Evolutionary conservation across 1,140 invertebrate genomes (phyloP).

Genomic region (Belonocnema kinseyi): DNA sequence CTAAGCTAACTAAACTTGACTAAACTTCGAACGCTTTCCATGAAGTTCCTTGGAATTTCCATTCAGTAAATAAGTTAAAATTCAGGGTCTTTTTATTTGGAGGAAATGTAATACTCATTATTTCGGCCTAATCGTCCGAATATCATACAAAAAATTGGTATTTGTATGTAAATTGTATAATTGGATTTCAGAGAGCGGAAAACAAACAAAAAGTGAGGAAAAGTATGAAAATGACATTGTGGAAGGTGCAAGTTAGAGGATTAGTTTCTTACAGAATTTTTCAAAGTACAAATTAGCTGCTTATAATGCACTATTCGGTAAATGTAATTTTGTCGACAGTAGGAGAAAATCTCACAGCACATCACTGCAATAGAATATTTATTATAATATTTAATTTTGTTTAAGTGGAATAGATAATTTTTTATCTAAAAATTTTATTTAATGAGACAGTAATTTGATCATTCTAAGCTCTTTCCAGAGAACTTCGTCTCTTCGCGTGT

Average conservation of each 20-base stretch:
- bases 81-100: not conserved
- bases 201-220: not conserved
- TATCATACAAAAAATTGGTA: not conserved
- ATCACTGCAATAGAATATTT: no score
- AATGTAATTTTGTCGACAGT: not conserved
- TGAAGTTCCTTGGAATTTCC: not conserved
- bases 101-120: not conserved
- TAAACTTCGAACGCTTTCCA: not conserved
- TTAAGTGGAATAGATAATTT: no score
- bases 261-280: not conserved
- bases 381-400: no score
- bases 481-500: no score
- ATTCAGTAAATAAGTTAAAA: not conserved
- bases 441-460: no score
- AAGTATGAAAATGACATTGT: not conserved
- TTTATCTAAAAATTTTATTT: no score
- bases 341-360: not conserved
- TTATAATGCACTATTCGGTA: not conserved
- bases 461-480: no score
- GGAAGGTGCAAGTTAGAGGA: constrained; percentile 1
- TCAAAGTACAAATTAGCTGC: constrained; percentile 1
- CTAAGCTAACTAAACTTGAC: not conserved
- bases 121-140: not conserved
- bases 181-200: not conserved
- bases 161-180: not conserved